Percentiles rank a stretch among this genome's conserved stretches.
These are phyloP conservation scores for Dissostichus mawsoni DNA, from an alignment of 2,113 vertebrate species.

Conservation along the genomic window DNA sequence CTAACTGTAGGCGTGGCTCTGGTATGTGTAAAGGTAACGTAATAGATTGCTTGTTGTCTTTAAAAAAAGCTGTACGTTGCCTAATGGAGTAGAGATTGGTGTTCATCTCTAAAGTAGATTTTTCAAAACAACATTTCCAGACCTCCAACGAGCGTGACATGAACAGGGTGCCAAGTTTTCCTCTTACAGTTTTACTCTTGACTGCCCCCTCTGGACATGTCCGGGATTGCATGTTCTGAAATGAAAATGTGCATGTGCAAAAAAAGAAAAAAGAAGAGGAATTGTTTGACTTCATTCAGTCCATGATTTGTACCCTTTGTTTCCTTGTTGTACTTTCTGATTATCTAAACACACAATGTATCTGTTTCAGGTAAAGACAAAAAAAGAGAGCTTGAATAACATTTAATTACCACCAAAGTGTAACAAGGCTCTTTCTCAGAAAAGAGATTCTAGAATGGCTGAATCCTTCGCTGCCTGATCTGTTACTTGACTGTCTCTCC, in stretches of 20 bases:
- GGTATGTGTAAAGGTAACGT: constrained; percentile 19
- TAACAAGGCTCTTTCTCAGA: constrained; percentile 56
- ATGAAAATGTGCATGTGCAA: constrained; percentile 92
- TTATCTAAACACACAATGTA: constrained; percentile 89
- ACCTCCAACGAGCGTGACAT: constrained; percentile 15
- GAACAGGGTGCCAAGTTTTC: constrained; percentile 85
- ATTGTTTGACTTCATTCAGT: constrained; percentile 89
- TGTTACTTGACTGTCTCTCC: constrained; percentile 89
- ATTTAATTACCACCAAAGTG: constrained; percentile 63
- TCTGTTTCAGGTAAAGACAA: constrained; percentile 81
- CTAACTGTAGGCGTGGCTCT: constrained; percentile 3
- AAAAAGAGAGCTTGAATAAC: constrained; percentile 85
- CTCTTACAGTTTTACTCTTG: constrained; percentile 84
- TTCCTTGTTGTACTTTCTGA: constrained; percentile 91
- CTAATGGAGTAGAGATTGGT: constrained; percentile 31
- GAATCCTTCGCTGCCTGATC: constrained; percentile 88
- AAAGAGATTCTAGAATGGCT: constrained; percentile 78
- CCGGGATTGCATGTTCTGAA: constrained; percentile 94
- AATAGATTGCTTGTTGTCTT: constrained; percentile 38
- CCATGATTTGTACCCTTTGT: constrained; percentile 88
- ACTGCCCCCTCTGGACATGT: constrained; percentile 87
- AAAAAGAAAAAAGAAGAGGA: constrained; percentile 48
- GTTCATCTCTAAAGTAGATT: constrained; percentile 13
- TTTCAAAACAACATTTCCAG: constrained; percentile 27
- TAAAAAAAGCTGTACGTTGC: constrained; percentile 20